Conservation (phyloP, 1,140 invertebrate species). For the Apis laboriosa region DNA sequence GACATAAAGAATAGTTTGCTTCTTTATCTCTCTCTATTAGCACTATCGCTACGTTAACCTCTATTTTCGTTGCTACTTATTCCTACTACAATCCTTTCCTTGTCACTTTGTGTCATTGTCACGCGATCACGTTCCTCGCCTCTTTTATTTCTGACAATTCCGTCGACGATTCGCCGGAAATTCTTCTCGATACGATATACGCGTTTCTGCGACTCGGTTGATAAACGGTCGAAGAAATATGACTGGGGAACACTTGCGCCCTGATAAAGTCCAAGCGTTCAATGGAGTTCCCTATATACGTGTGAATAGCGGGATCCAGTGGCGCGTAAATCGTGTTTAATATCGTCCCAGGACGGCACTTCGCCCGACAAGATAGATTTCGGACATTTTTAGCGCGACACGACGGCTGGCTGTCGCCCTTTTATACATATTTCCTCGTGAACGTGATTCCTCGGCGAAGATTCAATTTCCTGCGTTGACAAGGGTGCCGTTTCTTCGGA, state of each 20-base stretch:
- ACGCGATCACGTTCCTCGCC: no score
- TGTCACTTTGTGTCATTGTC: no score
- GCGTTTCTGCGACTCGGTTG: background rate
- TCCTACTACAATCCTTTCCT: no score
- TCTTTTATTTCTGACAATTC: no score
- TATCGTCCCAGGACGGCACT: background rate
- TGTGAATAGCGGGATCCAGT: background rate
- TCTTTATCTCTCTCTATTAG: no score
- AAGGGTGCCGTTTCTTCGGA: background rate
- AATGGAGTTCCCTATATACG: background rate
- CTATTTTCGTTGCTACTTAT: no score
- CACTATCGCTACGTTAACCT: no score
- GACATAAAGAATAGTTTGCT: no score
- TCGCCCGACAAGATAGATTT: slow-evolving; percentile 24
- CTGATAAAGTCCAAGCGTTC: slow-evolving; percentile 27
- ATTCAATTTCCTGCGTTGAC: slow-evolving; percentile 20
- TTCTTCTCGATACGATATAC: no score
- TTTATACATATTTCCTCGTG: background rate
- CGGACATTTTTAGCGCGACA: slow-evolving; percentile 1
- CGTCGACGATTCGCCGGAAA: no score
- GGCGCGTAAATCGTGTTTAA: slow-evolving; percentile 31
- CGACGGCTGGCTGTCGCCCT: background rate
- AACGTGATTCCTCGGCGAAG: slow-evolving; percentile 12
- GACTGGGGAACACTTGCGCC: slow-evolving; percentile 21
- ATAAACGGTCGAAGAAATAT: slow-evolving; percentile 40